A percentile compares a stretch with the other conserved stretches of the same genome.
Conservation (phyloP, 2,888 invertebrate genomes). For the Biston betularia region DNA sequence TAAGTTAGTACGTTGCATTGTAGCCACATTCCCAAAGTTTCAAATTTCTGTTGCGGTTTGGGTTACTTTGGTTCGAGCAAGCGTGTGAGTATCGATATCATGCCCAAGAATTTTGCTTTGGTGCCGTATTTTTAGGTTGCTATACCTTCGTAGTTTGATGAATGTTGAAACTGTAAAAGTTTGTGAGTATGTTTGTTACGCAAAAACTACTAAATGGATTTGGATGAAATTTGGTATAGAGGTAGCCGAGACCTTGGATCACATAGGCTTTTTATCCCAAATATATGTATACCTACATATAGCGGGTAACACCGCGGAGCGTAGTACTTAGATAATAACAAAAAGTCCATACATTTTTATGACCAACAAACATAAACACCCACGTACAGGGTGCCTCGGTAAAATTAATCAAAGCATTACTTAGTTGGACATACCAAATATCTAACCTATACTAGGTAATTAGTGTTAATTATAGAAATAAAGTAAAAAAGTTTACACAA, state of each 20-base stretch:
- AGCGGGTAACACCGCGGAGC: no score
- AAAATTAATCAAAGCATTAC: not conserved
- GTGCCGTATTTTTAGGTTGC: not conserved
- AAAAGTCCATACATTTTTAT: no score
- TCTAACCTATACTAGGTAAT: not conserved
- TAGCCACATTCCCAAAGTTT: slow-evolving; percentile 54
- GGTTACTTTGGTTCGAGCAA: slow-evolving; percentile 28
- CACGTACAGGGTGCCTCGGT: not conserved
- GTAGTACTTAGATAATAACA: not conserved
- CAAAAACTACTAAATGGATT: no score
- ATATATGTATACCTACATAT: no score
- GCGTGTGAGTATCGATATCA: not conserved
- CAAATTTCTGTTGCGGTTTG: slow-evolving; percentile 54
- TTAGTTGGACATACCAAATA: not conserved
- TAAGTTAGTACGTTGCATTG: slow-evolving; percentile 33
- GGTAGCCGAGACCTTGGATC: no score
- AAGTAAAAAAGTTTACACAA: not conserved
- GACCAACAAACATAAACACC: not conserved
- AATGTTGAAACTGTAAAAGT: no score
- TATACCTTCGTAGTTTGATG: not conserved
- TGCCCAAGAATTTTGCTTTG: slow-evolving; percentile 5
- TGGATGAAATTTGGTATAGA: no score
- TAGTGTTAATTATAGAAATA: not conserved
- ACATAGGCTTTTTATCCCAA: no score
- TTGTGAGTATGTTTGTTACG: no score